Evolutionary conservation across 30 jellyfish, hydroid and myxozoan genomes (phyloP).

Genomic region (Pelagia noctiluca): DNA sequence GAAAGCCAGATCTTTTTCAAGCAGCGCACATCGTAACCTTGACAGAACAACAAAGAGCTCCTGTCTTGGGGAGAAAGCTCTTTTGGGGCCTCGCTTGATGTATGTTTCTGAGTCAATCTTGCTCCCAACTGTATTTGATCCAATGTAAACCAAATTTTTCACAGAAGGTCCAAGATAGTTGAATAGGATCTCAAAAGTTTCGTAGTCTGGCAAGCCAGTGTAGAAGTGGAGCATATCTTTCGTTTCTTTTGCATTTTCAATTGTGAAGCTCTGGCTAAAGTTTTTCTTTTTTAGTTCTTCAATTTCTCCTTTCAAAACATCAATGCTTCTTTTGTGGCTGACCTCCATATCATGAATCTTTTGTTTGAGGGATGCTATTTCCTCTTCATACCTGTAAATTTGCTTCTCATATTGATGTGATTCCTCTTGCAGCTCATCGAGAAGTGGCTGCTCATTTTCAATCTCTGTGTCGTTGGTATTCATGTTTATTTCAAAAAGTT

Average conservation of each 20-base stretch:
- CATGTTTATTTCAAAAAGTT: not conserved
- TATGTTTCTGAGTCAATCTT: not conserved
- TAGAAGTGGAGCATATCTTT: not conserved
- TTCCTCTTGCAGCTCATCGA: not conserved
- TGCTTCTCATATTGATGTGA: not conserved
- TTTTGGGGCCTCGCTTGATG: not conserved
- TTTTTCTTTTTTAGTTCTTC: not conserved
- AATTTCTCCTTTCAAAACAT: not conserved
- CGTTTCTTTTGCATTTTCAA: slow-evolving; percentile 3
- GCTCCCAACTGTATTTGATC: slow-evolving; percentile 2
- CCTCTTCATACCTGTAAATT: not conserved
- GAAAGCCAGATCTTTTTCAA: not conserved
- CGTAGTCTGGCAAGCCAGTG: slow-evolving; percentile 12
- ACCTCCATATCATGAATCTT: not conserved
- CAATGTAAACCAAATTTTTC: not conserved
- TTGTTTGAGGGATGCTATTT: not conserved
- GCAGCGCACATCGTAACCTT: slow-evolving; percentile 25
- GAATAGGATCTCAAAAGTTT: not conserved
- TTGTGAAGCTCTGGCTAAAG: not conserved
- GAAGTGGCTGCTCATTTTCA: not conserved
- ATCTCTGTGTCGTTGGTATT: not conserved
- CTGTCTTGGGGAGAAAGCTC: slow-evolving; percentile 5
- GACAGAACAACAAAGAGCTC: slow-evolving; percentile 13
- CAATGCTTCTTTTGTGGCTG: not conserved
- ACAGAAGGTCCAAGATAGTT: slow-evolving; percentile 14